A percentile compares a stretch with the other conserved stretches of the same genome.
These are phyloP conservation scores for Eurystomus gularis DNA, from an alignment of 2,113 vertebrate genomes.

Conservation along the genomic window DNA sequence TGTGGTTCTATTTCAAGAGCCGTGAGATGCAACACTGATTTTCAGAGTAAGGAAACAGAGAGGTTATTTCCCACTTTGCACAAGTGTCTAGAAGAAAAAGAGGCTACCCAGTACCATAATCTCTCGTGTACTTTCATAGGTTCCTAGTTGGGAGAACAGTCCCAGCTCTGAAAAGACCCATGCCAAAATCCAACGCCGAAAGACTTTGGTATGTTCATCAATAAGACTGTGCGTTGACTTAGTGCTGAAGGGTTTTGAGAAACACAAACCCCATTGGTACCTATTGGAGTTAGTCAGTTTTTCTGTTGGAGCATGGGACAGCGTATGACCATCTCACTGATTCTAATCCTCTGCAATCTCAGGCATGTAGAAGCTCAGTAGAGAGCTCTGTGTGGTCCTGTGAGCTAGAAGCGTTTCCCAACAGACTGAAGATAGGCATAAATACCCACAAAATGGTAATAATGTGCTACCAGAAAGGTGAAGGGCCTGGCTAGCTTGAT, in stretches of 20 bases:
- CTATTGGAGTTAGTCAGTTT: background rate
- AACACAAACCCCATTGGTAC: background rate
- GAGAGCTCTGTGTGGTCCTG: rapidly evolving
- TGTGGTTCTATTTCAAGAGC: background rate
- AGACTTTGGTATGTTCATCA: background rate
- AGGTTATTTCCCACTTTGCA: background rate
- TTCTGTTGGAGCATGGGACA: background rate
- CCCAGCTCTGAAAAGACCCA: background rate
- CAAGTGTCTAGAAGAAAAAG: background rate
- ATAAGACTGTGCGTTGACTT: background rate
- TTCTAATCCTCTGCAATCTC: background rate
- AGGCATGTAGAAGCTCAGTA: background rate
- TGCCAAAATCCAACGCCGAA: background rate
- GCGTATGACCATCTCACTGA: background rate
- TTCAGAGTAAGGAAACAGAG: background rate
- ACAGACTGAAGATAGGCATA: background rate
- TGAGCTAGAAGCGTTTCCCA: background rate
- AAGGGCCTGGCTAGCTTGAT: background rate
- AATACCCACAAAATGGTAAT: background rate
- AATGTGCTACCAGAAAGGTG: background rate
- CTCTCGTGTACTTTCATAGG: background rate
- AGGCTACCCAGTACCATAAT: background rate
- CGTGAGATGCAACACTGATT: background rate
- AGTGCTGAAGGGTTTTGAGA: background rate
- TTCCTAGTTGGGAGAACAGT: background rate